A percentile compares a stretch with the other conserved stretches of the same genome.
These are phyloP conservation scores for Galeruca laticollis DNA, from an alignment of 2,888 invertebrate genomes.

Conservation along the genomic window DNA sequence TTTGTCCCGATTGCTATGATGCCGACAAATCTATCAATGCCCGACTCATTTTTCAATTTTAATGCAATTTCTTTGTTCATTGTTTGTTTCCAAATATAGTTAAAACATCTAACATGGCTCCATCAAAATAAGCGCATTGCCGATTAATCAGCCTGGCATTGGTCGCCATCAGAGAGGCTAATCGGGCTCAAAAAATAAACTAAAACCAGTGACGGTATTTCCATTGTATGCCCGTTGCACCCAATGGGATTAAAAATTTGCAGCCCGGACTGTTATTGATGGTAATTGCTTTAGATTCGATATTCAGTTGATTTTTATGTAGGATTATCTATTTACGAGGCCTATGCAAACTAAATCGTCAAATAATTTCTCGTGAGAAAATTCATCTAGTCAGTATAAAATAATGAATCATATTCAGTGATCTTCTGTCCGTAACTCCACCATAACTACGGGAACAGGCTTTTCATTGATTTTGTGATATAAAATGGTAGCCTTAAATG, in stretches of 20 bases:
- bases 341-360: no score
- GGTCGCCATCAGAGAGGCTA: slow-evolving; percentile 19
- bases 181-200: slow-evolving; percentile 25
- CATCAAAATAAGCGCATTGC: slow-evolving; percentile 10
- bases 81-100: slow-evolving; percentile 6
- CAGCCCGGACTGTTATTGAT: slow-evolving; percentile 32
- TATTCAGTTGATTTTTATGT: slow-evolving; percentile 32
- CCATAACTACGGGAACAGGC: no score
- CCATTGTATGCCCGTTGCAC: slow-evolving; percentile 24
- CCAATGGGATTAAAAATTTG: slow-evolving; percentile 35
- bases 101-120: background rate
- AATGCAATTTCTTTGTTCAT: slow-evolving; percentile 4
- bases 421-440: no score
- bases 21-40: background rate
- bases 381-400: no score
- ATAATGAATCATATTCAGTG: no score
- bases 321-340: slow-evolving; percentile 22
- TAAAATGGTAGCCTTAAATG: no score
- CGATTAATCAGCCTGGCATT: slow-evolving; percentile 25
- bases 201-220: slow-evolving; percentile 33
- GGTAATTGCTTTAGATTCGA: slow-evolving; percentile 35
- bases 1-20: background rate
- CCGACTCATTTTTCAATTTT: slow-evolving; percentile 4
- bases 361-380: no score
- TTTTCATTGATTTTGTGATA: no score